These are phyloP conservation scores for Ophthalmolycus amberensis DNA, from an alignment of 2,113 vertebrate genomes.

Conservation along the genomic window DNA sequence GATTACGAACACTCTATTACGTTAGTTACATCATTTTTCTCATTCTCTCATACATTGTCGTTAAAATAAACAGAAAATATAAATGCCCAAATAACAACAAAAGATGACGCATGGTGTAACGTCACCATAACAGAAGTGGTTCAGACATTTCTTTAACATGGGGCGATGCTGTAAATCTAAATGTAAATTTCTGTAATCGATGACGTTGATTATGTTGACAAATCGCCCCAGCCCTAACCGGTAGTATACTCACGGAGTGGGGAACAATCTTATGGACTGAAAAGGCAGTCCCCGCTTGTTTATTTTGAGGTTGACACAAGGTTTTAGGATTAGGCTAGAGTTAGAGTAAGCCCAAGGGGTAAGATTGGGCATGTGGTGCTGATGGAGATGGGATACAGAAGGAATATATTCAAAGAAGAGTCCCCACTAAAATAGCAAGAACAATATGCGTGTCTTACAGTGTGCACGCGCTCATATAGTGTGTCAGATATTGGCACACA, in stretches of 20 bases:
- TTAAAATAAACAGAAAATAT: too few relatives aligned
- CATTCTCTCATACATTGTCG: too few relatives aligned
- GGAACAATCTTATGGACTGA: background rate
- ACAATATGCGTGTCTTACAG: background rate
- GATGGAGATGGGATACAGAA: background rate
- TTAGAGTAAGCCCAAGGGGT: background rate
- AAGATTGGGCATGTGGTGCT: background rate
- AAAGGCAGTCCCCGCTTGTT: background rate
- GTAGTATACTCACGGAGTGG: background rate
- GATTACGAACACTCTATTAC: too few relatives aligned
- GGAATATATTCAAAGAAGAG: background rate
- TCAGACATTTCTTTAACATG: too few relatives aligned
- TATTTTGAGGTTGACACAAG: conserved; percentile 14
- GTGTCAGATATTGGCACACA: conserved; percentile 2
- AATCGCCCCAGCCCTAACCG: background rate
- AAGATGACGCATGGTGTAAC: too few relatives aligned
- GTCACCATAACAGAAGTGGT: too few relatives aligned
- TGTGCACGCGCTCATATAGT: background rate
- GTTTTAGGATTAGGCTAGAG: background rate
- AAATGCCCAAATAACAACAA: too few relatives aligned
- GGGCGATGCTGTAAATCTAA: background rate
- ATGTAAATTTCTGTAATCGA: background rate
- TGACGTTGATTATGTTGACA: background rate
- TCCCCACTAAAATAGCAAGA: background rate
- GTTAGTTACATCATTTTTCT: too few relatives aligned